phyloP scores from a whole-genome alignment of 1,140 invertebrate genomes.

The Drosophila pectinifera region DNA sequence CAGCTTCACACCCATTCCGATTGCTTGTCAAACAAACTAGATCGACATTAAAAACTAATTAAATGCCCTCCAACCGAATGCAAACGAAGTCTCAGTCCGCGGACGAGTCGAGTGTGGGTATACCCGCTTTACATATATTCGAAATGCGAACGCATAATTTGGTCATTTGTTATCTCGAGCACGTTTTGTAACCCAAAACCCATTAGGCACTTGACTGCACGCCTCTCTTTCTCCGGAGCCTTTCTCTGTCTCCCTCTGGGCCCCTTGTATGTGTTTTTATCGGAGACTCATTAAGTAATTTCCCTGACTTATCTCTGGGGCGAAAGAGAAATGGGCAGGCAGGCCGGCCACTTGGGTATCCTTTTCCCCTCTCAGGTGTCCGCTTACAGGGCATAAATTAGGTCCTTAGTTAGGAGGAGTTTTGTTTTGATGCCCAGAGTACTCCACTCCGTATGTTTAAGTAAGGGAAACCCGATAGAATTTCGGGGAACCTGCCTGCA shows the following conservation, averaged over 20 bases:
- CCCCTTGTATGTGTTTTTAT: constrained; percentile 60
- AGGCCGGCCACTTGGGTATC: constrained; percentile 59
- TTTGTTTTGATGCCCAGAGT: constrained; percentile 65
- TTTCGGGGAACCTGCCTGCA: constrained; percentile 59
- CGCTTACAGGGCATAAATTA: constrained; percentile 65
- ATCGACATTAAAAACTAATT: constrained; percentile 81
- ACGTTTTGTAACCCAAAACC: constrained; percentile 80
- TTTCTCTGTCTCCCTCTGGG: constrained; percentile 19
- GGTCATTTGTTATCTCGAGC: constrained; percentile 73
- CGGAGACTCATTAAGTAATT: constrained; percentile 79
- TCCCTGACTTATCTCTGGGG: constrained; percentile 64
- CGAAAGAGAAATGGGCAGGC: constrained; percentile 22
- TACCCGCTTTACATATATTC: constrained; percentile 45
- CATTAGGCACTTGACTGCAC: constrained; percentile 74
- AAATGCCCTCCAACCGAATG: constrained; percentile 64
- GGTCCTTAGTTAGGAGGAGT: constrained; percentile 52
- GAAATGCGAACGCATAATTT: constrained; percentile 74
- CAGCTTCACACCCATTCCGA: constrained; percentile 62
- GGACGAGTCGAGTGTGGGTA: constrained; percentile 26
- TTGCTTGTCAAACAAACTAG: constrained; percentile 82
- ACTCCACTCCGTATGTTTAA: constrained; percentile 22
- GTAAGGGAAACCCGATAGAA: constrained; percentile 60
- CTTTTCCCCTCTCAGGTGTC: constrained; percentile 60
- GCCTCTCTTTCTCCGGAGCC: constrained; percentile 33
- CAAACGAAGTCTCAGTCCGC: constrained; percentile 21